A percentile compares a stretch with the other conserved stretches of the same genome.
Conservation (phyloP, 2,113 vertebrate species). For the Felis chaus region DNA sequence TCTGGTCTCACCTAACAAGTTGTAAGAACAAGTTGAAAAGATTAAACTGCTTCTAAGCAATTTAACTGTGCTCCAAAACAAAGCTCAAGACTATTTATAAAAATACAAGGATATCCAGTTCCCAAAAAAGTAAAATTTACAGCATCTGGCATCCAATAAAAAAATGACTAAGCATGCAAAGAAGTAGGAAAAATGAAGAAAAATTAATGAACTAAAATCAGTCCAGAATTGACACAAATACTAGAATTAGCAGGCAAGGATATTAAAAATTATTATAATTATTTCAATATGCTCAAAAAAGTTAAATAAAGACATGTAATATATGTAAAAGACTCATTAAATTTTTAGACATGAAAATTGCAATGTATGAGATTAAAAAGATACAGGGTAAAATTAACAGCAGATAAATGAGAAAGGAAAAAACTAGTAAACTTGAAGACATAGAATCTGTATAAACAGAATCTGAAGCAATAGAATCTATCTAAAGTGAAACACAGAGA, state of each 20-base stretch:
- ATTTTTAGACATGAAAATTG: not conserved
- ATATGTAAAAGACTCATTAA: not conserved
- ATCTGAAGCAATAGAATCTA: not conserved
- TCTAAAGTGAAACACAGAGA: not conserved
- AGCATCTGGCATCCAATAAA: not conserved
- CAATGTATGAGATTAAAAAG: not conserved
- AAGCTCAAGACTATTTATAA: constrained; percentile 9
- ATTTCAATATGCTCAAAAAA: not conserved
- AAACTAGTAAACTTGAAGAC: not conserved
- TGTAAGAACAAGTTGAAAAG: not conserved
- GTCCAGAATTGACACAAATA: not conserved
- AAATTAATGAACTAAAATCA: not conserved
- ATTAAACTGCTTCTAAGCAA: not conserved
- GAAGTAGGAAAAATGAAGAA: not conserved
- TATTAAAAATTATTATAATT: not conserved
- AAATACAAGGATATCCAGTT: not conserved
- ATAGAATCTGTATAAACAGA: not conserved
- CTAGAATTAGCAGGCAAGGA: not conserved
- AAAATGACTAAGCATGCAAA: not conserved
- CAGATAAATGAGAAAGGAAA: not conserved
- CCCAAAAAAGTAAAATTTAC: not conserved
- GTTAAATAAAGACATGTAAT: not conserved
- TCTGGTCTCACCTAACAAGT: not conserved
- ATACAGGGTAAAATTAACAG: not conserved
- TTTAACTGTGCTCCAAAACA: not conserved